Evolutionary conservation across 1,140 invertebrate genomes (phyloP).

Genomic region (Neocloeon triangulifer): DNA sequence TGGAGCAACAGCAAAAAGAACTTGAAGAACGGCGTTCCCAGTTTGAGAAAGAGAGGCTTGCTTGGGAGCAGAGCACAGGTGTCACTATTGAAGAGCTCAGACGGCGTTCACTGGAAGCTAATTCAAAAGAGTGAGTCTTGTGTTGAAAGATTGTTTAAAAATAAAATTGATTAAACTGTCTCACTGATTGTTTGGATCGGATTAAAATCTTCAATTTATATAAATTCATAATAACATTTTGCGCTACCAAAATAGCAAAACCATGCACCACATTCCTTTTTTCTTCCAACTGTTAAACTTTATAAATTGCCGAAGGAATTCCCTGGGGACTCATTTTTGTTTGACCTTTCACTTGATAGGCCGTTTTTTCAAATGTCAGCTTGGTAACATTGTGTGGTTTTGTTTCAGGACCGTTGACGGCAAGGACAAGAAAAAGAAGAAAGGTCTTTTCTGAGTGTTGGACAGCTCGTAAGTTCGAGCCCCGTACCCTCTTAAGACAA

Average conservation of each 20-base stretch:
- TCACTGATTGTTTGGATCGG: too few species aligned
- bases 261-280: background rate
- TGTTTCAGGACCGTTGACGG: constrained; percentile 28
- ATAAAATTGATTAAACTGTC: too few species aligned
- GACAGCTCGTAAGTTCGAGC: background rate
- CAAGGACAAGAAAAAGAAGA: constrained; percentile 33
- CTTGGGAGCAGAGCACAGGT: constrained; percentile 78
- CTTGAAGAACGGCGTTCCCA: constrained; percentile 69
- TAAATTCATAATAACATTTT: constrained; percentile 12
- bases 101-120: constrained; percentile 59
- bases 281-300: constrained; percentile 6
- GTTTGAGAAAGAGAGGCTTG: constrained; percentile 65
- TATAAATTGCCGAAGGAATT: constrained; percentile 12
- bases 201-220: too few species aligned
- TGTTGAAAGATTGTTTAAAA: constrained; percentile 7
- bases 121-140: constrained; percentile 58
- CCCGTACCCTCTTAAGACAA: background rate
- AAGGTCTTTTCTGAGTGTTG: constrained; percentile 25
- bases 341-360: constrained; percentile 9
- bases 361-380: background rate
- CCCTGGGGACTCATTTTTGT: constrained; percentile 11
- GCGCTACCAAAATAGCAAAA: constrained; percentile 6
- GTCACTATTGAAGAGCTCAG: constrained; percentile 68
- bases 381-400: constrained; percentile 11
- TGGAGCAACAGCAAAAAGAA: constrained; percentile 75